phyloP scores from a whole-genome alignment of 2,797 vertebrate species.

The Myripristis murdjan region DNA sequence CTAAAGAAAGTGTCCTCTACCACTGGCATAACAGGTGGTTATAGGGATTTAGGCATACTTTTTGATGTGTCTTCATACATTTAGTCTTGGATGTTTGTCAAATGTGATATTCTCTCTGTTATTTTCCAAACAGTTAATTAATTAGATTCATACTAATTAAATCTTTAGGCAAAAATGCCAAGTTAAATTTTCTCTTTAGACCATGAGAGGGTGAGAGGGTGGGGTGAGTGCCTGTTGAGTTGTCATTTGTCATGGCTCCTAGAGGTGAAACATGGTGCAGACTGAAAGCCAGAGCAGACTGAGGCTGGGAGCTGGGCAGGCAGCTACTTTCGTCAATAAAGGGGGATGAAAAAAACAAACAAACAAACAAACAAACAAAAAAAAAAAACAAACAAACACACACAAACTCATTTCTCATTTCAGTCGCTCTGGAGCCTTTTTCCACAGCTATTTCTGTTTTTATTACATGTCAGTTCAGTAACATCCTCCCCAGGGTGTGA shows the following conservation, averaged over 20 bases:
- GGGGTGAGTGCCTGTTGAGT: slow-evolving; percentile 37
- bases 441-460: slow-evolving; percentile 57
- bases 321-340: slow-evolving; percentile 32
- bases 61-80: neutral
- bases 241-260: slow-evolving; percentile 50
- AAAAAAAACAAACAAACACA: slow-evolving; percentile 14
- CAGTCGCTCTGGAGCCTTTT: slow-evolving; percentile 25
- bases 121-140: neutral
- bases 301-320: slow-evolving; percentile 16
- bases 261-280: slow-evolving; percentile 42
- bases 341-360: slow-evolving; percentile 20
- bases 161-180: slow-evolving; percentile 37
- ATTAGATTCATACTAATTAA: slow-evolving; percentile 7
- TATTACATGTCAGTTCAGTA: slow-evolving; percentile 55
- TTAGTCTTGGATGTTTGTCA: slow-evolving; percentile 9
- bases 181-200: slow-evolving; percentile 31
- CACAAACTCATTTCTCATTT: slow-evolving; percentile 35
- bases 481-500: slow-evolving; percentile 49
- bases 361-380: too few relatives aligned
- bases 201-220: slow-evolving; percentile 38
- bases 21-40: neutral
- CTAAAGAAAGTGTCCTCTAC: neutral
- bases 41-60: neutral
- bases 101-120: slow-evolving; percentile 21
- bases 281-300: slow-evolving; percentile 22